Conservation (phyloP, 2,797 vertebrate genomes). For the Labeo calbasu region DNA sequence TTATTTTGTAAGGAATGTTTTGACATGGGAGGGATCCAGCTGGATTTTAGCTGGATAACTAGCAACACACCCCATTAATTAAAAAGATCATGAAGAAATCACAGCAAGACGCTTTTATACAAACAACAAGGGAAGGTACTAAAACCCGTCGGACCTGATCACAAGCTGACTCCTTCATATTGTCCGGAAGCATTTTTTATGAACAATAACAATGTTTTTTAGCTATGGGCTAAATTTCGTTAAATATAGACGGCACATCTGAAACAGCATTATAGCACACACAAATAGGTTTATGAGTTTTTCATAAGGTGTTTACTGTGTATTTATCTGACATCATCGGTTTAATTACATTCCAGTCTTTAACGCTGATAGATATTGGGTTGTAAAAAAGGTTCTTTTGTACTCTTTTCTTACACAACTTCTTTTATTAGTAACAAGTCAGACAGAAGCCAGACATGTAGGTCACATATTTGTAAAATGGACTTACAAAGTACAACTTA, state of each 20-base stretch:
- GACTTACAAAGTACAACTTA: background rate
- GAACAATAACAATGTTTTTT: constrained; percentile 12
- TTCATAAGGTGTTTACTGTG: background rate
- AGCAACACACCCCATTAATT: constrained; percentile 19
- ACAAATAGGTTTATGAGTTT: background rate
- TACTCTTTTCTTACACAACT: constrained; percentile 68
- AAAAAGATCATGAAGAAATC: constrained; percentile 27
- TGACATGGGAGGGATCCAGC: background rate
- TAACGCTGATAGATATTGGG: background rate
- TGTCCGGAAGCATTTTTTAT: background rate
- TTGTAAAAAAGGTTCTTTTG: constrained; percentile 61
- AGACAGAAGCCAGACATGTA: constrained; percentile 26
- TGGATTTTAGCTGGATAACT: constrained; percentile 2
- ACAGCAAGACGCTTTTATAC: constrained; percentile 35
- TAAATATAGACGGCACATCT: background rate
- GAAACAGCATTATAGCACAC: background rate
- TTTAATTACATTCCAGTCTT: constrained; percentile 60
- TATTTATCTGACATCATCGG: constrained; percentile 15
- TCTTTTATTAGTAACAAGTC: background rate
- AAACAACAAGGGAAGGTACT: constrained; percentile 23
- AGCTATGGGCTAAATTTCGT: constrained; percentile 5
- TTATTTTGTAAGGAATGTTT: background rate
- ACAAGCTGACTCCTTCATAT: background rate
- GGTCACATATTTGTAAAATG: background rate
- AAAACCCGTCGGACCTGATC: constrained; percentile 18